These are phyloP conservation scores for Cichlasoma orientale DNA, from an alignment of 2,797 vertebrate genomes.

Conservation along the genomic window DNA sequence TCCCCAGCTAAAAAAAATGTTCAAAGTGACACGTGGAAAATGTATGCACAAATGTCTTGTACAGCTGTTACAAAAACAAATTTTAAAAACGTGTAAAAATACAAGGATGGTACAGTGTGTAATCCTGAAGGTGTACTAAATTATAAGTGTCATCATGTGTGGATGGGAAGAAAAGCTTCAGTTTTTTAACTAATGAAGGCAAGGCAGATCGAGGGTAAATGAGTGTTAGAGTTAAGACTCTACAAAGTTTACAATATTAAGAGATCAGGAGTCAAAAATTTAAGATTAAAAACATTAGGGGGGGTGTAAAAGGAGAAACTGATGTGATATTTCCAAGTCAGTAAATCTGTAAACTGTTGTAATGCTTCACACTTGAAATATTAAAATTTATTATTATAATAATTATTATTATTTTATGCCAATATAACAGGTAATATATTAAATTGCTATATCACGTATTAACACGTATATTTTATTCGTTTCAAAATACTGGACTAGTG, in stretches of 20 bases:
- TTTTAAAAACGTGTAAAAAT: background rate
- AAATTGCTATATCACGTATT: background rate
- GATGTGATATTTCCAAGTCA: background rate
- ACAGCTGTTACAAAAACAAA: background rate
- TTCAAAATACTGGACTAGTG: background rate
- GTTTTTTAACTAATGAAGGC: background rate
- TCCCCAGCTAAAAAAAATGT: background rate
- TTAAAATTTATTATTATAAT: background rate
- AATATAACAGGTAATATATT: background rate
- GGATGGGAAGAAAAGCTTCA: background rate
- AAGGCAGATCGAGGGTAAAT: background rate
- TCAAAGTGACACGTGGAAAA: background rate
- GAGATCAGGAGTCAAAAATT: background rate
- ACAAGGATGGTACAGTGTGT: background rate
- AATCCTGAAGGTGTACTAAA: background rate
- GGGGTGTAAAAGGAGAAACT: background rate
- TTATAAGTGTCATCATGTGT: background rate
- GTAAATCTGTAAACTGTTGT: background rate
- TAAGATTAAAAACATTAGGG: background rate
- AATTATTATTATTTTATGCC: background rate
- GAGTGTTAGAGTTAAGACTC: background rate
- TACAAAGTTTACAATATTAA: background rate
- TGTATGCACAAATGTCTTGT: background rate
- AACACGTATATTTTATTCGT: background rate
- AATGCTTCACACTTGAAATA: background rate